Conservation (phyloP, 2,888 invertebrate genomes). For the Graphium colonna region DNA sequence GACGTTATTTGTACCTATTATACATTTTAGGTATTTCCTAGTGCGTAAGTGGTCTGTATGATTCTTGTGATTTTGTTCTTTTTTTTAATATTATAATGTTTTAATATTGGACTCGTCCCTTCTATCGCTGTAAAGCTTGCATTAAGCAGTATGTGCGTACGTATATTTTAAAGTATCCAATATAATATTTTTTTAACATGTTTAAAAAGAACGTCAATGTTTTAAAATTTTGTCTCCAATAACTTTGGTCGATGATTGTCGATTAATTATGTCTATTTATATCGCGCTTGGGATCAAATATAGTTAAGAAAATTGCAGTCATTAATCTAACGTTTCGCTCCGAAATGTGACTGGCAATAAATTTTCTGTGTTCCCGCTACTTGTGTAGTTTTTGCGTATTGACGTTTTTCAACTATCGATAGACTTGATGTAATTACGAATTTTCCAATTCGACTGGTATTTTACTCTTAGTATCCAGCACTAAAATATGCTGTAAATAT, state of each 20-base stretch:
- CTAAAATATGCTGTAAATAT: slow-evolving; percentile 57
- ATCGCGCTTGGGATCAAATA: slow-evolving; percentile 78
- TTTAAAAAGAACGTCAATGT: slow-evolving; percentile 26
- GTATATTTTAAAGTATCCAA: slow-evolving; percentile 39
- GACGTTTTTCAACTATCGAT: slow-evolving; percentile 36
- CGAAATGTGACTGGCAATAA: neutral
- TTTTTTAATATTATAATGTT: slow-evolving; percentile 4
- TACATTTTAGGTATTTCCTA: slow-evolving; percentile 75
- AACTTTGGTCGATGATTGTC: slow-evolving; percentile 30
- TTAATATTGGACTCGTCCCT: slow-evolving; percentile 29
- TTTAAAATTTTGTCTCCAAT: slow-evolving; percentile 22
- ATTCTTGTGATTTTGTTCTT: slow-evolving; percentile 50
- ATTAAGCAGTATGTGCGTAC: slow-evolving; percentile 38
- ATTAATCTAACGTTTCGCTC: neutral
- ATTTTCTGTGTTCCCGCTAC: slow-evolving; percentile 17
- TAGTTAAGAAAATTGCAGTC: slow-evolving; percentile 47
- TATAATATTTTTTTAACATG: slow-evolving; percentile 18
- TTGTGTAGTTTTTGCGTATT: slow-evolving; percentile 8
- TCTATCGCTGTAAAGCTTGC: slow-evolving; percentile 48
- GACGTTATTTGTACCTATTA: slow-evolving; percentile 76
- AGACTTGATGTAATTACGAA: slow-evolving; percentile 56
- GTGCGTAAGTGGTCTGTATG: slow-evolving; percentile 72
- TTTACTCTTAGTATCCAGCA: slow-evolving; percentile 44
- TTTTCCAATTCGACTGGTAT: slow-evolving; percentile 58
- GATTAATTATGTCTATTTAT: slow-evolving; percentile 51